Percentiles rank a stretch among this genome's conserved stretches.
Conservation (phyloP, 2,113 vertebrate genomes). For the Camelus dromedarius region DNA sequence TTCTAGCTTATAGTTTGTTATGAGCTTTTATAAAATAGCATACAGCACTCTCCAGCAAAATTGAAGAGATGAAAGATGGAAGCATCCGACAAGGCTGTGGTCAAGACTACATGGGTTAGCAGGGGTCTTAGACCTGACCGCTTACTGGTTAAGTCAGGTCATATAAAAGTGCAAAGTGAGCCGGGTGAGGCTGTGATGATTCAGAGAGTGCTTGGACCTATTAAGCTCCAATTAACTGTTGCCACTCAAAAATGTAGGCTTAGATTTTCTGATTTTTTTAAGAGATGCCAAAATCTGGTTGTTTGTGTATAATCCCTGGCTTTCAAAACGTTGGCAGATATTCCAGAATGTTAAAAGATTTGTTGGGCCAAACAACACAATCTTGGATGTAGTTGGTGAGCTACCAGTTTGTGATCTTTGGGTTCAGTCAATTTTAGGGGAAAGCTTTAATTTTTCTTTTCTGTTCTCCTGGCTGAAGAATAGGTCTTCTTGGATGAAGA, state of each 20-base stretch:
- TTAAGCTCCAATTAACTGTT: neutral
- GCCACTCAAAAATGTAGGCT: neutral
- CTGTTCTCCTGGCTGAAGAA: neutral
- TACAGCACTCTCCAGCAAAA: neutral
- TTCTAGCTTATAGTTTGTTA: neutral
- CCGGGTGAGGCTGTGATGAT: neutral
- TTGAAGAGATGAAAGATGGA: neutral
- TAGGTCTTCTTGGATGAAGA: neutral
- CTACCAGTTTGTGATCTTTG: neutral
- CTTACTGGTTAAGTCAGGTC: neutral
- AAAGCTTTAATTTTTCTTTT: neutral
- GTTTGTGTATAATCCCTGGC: neutral
- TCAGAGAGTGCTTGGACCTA: neutral
- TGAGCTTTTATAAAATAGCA: neutral
- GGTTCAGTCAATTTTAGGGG: neutral
- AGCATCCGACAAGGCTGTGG: neutral
- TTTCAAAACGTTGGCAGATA: conserved; percentile 12
- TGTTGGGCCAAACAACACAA: neutral
- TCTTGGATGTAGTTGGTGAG: neutral
- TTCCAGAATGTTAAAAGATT: neutral
- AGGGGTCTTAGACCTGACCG: neutral
- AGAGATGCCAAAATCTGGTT: neutral
- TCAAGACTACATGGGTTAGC: neutral
- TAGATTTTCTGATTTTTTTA: neutral
- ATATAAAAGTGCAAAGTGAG: neutral